Percentiles rank a stretch among this genome's conserved stretches.
Evolutionary conservation across 2,888 invertebrate species (phyloP).

Genomic region (Lottia scabra): DNA sequence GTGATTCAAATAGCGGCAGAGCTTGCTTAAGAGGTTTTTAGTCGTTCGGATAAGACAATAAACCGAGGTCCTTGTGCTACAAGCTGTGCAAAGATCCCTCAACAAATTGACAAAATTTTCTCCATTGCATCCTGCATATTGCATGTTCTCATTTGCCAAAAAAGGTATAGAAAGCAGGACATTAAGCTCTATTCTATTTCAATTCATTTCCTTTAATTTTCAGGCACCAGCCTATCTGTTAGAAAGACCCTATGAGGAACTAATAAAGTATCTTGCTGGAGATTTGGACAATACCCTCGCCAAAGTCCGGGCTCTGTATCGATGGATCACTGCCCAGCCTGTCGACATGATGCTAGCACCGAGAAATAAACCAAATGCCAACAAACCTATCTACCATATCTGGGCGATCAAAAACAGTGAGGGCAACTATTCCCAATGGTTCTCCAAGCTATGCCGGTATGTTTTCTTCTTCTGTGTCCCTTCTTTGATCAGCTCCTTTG

Average conservation of each 20-base stretch:
- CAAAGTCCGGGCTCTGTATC: conserved; percentile 54
- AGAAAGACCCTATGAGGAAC: conserved; percentile 34
- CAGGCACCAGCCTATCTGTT: conserved; percentile 47
- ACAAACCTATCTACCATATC: conserved; percentile 52
- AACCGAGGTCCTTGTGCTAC: too few relatives aligned
- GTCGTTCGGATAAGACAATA: too few relatives aligned
- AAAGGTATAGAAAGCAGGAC: too few relatives aligned
- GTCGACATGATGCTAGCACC: conserved; percentile 42
- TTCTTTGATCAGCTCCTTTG: background rate
- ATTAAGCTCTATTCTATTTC: too few relatives aligned
- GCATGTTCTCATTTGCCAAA: too few relatives aligned
- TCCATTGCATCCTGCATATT: too few relatives aligned
- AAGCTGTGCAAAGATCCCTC: too few relatives aligned
- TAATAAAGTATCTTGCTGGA: conserved; percentile 40
- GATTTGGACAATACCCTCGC: conserved; percentile 38
- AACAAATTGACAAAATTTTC: too few relatives aligned
- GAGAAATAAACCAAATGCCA: conserved; percentile 41
- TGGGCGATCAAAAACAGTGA: conserved; percentile 53
- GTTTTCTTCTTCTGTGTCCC: background rate
- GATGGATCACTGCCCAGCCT: conserved; percentile 56
- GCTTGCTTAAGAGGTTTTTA: too few relatives aligned
- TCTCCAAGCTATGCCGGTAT: conserved; percentile 54
- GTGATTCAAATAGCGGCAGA: too few relatives aligned
- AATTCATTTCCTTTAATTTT: too few relatives aligned
- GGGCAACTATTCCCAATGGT: conserved; percentile 59